These are phyloP conservation scores for Chrysoperla carnea DNA, from an alignment of 1,140 invertebrate species.

Conservation along the genomic window DNA sequence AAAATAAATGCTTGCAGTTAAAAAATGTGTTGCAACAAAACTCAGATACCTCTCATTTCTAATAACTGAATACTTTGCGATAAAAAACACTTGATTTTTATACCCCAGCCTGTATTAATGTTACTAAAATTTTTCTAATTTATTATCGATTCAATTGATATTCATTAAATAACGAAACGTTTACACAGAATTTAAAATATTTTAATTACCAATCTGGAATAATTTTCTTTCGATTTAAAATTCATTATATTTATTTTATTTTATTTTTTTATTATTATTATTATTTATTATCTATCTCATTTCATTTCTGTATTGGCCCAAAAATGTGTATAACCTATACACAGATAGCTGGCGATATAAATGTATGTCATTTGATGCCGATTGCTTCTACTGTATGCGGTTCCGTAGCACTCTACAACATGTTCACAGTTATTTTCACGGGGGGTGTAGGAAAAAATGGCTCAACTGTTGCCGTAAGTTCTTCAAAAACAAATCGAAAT, in stretches of 20 bases:
- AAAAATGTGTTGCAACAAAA: too few relatives aligned
- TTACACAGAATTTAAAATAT: not conserved
- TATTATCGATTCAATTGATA: too few relatives aligned
- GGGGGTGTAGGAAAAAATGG: constrained; percentile 96
- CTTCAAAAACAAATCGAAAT: not conserved
- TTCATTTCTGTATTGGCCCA: not conserved
- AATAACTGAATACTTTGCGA: too few relatives aligned
- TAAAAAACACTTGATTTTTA: too few relatives aligned
- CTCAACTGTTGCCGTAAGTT: constrained; percentile 72
- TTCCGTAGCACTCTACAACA: constrained; percentile 44
- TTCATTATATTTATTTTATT: constrained; percentile 17
- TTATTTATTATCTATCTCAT: not conserved
- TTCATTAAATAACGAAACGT: too few relatives aligned
- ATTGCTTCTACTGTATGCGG: constrained; percentile 49
- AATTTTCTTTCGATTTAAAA: constrained; percentile 14
- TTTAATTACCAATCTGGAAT: not conserved
- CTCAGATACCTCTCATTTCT: too few relatives aligned
- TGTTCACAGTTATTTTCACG: constrained; percentile 63
- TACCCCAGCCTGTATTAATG: too few relatives aligned
- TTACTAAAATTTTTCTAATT: too few relatives aligned
- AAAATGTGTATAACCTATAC: constrained; percentile 25
- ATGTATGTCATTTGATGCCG: constrained; percentile 55
- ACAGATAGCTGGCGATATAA: constrained; percentile 33
- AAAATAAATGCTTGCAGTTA: too few relatives aligned
- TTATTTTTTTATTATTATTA: too few relatives aligned